Evolutionary conservation across 2,113 vertebrate species (phyloP), one percentile per base, ranked within the genome.

Genomic region (Crotalus helleri): DNA sequence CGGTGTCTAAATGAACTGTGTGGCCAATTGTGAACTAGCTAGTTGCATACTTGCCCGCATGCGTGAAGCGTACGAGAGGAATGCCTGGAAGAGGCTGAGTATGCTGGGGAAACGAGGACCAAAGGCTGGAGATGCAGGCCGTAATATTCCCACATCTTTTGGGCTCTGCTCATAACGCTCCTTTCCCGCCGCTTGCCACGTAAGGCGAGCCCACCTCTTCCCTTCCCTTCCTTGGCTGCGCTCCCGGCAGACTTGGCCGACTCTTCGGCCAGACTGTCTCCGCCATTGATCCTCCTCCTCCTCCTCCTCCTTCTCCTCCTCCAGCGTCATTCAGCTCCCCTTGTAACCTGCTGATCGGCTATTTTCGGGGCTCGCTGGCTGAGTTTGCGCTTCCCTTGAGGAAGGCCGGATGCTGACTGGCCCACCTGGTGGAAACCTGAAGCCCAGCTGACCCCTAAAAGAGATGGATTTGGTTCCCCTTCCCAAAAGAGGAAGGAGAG

Each of bases 391-490:
- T 0, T 92, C 92, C 86, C 17, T 92, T 39, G 13, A 1, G 1
- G 61, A 88, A 53, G 3, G 94, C 93, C 59, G 58, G 53, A 92
- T 89, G 5, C 12, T 90, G 93, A 90, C 81, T 93, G 97, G 33
- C 89, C 92, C 96, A 96, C 94, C 97, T 96, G 96, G 86, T 87
- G 95, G 96, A 95, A 95, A 96, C 90, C 92, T 86, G 95, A 96
- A 94, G 96, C 96, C 90, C 29, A 5, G 21, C 0, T 95, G 96
- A 90, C 90, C 95, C 91, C 61, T 88, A 3, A 85, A 3, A 85
- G 9, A 24, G 93, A 91, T 91, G 69, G 89, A 33, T 2, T 44
- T 0, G 64, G 91, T 26, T 4, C 0, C 10, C 0, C 0, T 92
- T 89, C 91, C 85, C 7, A 6, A 55, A 55, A 93, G 64, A 26